Base-by-base conservation (phyloP, 1,140 invertebrate species). In the Tetramorium alpestre region DNA sequence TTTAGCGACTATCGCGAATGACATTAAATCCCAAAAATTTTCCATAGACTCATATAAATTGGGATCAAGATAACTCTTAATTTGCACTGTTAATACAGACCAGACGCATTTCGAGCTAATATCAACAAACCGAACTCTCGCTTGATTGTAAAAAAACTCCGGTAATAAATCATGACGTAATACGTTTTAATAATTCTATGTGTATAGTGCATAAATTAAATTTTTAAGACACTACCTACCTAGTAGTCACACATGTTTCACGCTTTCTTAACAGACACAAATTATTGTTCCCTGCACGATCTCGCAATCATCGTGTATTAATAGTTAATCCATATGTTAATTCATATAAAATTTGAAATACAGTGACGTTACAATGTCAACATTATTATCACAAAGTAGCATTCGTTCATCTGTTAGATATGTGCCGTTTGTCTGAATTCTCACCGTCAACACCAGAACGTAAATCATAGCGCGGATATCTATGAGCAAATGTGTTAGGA, bases 1-100 rank as follows among this genome's bases (percentile, higher is more conserved):
- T 10, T 33, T 6, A 25, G 3, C 44, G 41, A 62, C 13, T 25
- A 22, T 3, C 16, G 25, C 7, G 41, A n/a, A 25, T 65, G 58
- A 44, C 44, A 51, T 25, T 16, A 73, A 84, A 67, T 80, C 13
- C 47, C n/a, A 4, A 54, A 80, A 80, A 84, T 84, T 47, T 82
- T 84, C 80, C 54, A 60, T 62, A n/a, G n/a, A 60, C 69, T 84
- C 54, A 51, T 22, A 49, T 25, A 62, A 65, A 3, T 77, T 18
- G 18, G 10, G 10, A 33, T 18, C 28, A 22, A 65, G 33, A 28
- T 73, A 44, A 49, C 3, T 51, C 33, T 54, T 13, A n/a, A 51
- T 44, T 73, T 60, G 8, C 11, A 33, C 38, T 51, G 72, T 64
- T 64, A 25, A 13, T n/a, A 41, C 60, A n/a, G 8, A 69, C 38